These are phyloP conservation scores for Drosophila leontia DNA, from an alignment of 1,140 invertebrate species.

Conservation along the genomic window DNA sequence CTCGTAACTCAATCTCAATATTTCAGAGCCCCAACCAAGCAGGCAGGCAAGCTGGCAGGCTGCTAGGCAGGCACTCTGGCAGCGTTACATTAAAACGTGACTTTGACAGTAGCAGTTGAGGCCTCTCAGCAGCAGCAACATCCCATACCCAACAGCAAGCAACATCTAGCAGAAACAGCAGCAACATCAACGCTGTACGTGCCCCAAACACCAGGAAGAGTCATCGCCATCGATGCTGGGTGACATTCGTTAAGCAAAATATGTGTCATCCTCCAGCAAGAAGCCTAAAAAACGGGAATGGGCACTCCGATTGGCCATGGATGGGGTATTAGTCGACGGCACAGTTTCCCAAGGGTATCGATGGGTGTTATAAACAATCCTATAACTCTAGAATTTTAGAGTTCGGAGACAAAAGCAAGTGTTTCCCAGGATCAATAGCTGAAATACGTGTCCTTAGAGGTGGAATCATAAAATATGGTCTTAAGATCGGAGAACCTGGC, in stretches of 20 bases:
- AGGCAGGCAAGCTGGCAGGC: conserved; percentile 33
- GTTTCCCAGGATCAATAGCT: conserved; percentile 24
- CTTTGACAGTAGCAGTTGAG: conserved; percentile 80
- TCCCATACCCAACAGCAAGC: conserved; percentile 52
- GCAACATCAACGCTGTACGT: conserved; percentile 40
- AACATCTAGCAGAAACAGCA: conserved; percentile 23
- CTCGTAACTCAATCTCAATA: conserved; percentile 82
- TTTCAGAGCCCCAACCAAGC: conserved; percentile 54
- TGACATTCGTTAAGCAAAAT: conserved; percentile 81
- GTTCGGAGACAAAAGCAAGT: conserved; percentile 3
- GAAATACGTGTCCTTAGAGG: conserved; percentile 13
- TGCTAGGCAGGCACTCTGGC: conserved; percentile 38
- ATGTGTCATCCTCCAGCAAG: conserved; percentile 63
- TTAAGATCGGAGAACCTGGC: conserved; percentile 5
- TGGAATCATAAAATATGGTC: conserved; percentile 18
- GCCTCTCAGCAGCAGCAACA: conserved; percentile 52
- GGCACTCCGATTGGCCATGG: conserved; percentile 38
- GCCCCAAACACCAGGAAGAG: conserved; percentile 43
- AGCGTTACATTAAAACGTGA: conserved; percentile 80
- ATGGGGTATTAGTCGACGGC: conserved; percentile 30
- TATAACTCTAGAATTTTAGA: no score
- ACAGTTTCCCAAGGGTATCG: conserved; percentile 32
- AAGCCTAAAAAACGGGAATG: conserved; percentile 27
- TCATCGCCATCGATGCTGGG: conserved; percentile 50
- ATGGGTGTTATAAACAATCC: neutral